A percentile compares a stretch with the other conserved stretches of the same genome.
phyloP scores from a whole-genome alignment of 53 echinoderm and acorn worm species.

The Mesocentrotus franciscanus region DNA sequence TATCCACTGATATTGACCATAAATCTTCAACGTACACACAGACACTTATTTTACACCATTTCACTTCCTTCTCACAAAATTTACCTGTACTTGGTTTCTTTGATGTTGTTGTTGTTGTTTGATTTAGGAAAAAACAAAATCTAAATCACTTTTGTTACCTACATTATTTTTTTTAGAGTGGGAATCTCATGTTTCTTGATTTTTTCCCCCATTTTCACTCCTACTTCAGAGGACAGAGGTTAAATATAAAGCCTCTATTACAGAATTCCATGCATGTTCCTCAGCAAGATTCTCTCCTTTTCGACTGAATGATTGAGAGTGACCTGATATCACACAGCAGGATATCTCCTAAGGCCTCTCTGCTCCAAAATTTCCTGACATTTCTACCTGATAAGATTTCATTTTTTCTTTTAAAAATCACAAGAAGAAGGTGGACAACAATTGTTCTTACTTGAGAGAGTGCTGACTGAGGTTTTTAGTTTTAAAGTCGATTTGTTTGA shows the following conservation, averaged over 20 bases:
- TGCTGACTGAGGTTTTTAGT: not conserved
- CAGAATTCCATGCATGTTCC: not conserved
- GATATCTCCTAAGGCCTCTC: not conserved
- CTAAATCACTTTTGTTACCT: not conserved
- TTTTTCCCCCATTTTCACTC: not conserved
- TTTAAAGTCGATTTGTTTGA: not conserved
- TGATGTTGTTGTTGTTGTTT: not conserved
- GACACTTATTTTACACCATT: not conserved
- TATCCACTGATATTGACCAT: not conserved
- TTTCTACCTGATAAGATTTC: not conserved
- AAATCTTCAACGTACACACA: not conserved
- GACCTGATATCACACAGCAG: slow-evolving; percentile 37
- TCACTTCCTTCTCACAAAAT: not conserved
- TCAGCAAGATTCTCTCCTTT: not conserved
- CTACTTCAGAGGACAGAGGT: no score
- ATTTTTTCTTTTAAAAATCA: no score
- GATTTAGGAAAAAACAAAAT: not conserved
- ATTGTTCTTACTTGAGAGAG: not conserved
- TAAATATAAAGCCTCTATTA: no score
- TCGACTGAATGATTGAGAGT: not conserved
- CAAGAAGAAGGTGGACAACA: no score
- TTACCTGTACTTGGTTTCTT: not conserved
- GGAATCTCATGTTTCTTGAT: not conserved
- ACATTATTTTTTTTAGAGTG: no score
- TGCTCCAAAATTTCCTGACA: not conserved